Evolutionary conservation across 2,113 vertebrate genomes (phyloP), one percentile per base, ranked within the genome.

Genomic region (Hippocampus comes): DNA sequence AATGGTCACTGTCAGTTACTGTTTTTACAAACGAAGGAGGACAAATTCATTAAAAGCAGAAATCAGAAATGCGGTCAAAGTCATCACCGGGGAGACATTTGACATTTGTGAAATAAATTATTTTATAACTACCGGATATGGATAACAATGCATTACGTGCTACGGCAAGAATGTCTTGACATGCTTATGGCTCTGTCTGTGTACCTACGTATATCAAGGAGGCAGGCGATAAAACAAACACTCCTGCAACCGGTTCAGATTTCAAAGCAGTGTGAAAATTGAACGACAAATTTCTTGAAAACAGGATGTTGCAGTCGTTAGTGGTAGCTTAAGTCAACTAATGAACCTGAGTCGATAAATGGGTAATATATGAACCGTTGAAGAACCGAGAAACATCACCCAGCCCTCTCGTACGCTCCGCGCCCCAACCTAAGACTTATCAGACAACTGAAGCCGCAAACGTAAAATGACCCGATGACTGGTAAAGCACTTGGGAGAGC

Each of bases 371-470:
- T 81, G 79, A 46, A 57, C 73, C 12, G 4, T 11, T 64, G 71
- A 66, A 66, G 43, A 48, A 25, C n/a, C n/a, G 4, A 27, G 42
- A 48, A 80, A 69, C 68, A 76, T 64, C 75, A 71, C 84, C 71
- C 59, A 70, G 10, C 79, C 72, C 68, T 67, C 21, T 30, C 10
- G 15, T 27, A 30, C 43, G 55, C 67, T 60, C 68, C 66, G 27
- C 23, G 74, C 67, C 68, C 67, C 55, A 70, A 80, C 81, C 73
- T 86, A 87, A 86, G 76, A 76, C 82, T 51, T 83, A 86, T 90
- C 85, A 89, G 85, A 90, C 79, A 67, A 77, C 79, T 90, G 85
- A 88, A 85, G 79, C 86, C 88, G 76, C 78, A 78, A 74, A 84
- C 84, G 87, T 76, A 81, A 85, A 87, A 90, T 77, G 77, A 86